Percentiles rank a stretch among this genome's conserved stretches.
Conservation (phyloP, 1,140 invertebrate species). For the Mya arenaria region DNA sequence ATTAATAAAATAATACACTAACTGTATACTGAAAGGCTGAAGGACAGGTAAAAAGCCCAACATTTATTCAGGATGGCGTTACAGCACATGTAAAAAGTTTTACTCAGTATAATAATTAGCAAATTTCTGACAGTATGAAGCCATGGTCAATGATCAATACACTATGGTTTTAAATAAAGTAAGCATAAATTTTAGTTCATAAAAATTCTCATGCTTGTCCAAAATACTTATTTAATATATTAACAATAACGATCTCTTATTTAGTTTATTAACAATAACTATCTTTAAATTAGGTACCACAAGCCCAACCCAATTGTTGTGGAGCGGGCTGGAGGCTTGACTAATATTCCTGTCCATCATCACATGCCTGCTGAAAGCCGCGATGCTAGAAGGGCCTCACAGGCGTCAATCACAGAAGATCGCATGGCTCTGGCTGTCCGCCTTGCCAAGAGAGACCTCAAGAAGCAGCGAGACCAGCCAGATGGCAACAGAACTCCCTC, state of each 20-base stretch:
- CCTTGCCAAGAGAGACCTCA: constrained; percentile 44
- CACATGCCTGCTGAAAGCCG: not conserved
- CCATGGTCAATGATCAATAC: not conserved
- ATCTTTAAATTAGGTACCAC: constrained; percentile 33
- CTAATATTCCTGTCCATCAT: not conserved
- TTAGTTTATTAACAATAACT: not conserved
- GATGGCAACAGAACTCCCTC: constrained; percentile 19
- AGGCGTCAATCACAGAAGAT: constrained; percentile 24
- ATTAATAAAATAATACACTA: too few species aligned
- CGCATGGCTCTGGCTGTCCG: constrained; percentile 45
- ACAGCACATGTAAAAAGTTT: too few species aligned
- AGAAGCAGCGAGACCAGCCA: constrained; percentile 24
- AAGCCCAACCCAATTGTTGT: constrained; percentile 51
- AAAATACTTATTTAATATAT: not conserved
- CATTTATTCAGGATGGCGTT: too few species aligned
- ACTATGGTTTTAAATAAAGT: not conserved
- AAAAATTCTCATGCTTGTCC: not conserved
- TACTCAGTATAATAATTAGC: not conserved
- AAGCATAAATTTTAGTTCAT: not conserved
- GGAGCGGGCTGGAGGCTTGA: constrained; percentile 35
- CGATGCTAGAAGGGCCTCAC: not conserved
- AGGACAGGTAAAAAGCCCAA: not conserved
- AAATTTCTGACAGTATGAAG: not conserved
- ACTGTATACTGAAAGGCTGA: not conserved
- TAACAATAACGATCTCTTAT: not conserved